Evolutionary conservation across 1,140 invertebrate species (phyloP), one percentile per base, ranked within the genome.

Genomic region (Lethocerus indicus): DNA sequence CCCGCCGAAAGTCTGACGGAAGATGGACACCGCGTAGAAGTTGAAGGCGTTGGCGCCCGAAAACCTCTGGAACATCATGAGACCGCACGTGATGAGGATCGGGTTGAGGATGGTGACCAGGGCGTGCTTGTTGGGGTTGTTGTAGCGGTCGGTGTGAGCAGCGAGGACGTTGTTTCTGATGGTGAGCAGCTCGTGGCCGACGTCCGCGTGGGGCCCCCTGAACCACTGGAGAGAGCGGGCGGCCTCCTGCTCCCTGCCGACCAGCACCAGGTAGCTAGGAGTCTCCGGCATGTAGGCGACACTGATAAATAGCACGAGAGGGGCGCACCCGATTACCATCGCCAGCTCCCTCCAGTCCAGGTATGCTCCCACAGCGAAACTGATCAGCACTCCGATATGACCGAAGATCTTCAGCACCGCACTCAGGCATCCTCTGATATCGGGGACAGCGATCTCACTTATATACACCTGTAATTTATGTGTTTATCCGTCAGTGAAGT

Each of bases 21-120:
- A 84, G 58, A 85, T 81, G 35, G 77, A 73, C 2, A 86, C 83
- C 14, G 83, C 81, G 62, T 87, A 87, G 60, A 83, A 85, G 63
- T 76, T 83, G 63, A 87, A 87, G 14, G 83, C 76, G 56, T 84
- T 81, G 13, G 81, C 81, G 12, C 83, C 84, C 46, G 81, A 83
- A 57, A 87, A 87, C 47, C 81, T 69, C 57, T 85, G 83, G 63
- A 88, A 87, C 64, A 87, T 79, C 82, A 87, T 87, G 39, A 87
- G 64, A 0, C 81, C 82, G 62, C 83, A 86, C 1, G 82, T 84
- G 45, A 85, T 84, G 42, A 83, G 65, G 9, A 83, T 76, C 5
- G 83, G 83, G 53, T 76, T 72, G 50, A 72, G 59, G 39, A 74
- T 71, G 18, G 73, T 72, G 41, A 71, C 61, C 47, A 75, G 57